phyloP scores from a whole-genome alignment of 2,888 invertebrate genomes.

The Epiperipatus broadwayi region DNA sequence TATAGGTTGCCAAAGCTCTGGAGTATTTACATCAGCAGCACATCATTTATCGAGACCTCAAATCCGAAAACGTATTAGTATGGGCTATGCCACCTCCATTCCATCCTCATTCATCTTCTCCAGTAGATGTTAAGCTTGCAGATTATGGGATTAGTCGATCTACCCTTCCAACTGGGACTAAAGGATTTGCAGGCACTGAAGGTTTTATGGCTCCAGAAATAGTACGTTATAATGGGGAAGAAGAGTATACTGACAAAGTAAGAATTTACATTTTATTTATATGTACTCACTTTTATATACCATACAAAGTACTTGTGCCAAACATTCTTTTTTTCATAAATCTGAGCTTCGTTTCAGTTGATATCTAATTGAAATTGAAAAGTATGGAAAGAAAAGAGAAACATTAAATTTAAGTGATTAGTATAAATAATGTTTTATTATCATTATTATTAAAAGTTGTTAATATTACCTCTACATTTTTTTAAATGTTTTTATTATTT shows the following conservation, averaged over 20 bases:
- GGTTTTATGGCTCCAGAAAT: slow-evolving; percentile 99
- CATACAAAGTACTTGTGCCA: too few species aligned
- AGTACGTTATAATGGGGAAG: slow-evolving; percentile 91
- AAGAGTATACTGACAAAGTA: slow-evolving; percentile 92
- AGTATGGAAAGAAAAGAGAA: too few species aligned
- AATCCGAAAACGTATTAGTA: slow-evolving; percentile 94
- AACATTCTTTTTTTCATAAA: too few species aligned
- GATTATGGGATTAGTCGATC: slow-evolving; percentile 87
- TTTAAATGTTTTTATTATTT: too few species aligned
- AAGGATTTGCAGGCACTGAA: slow-evolving; percentile 95
- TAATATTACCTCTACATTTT: too few species aligned
- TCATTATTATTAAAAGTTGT: too few species aligned
- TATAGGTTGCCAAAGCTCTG: slow-evolving; percentile 63
- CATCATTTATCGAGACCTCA: slow-evolving; percentile 78
- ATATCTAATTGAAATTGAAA: too few species aligned
- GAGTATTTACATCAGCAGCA: slow-evolving; percentile 82
- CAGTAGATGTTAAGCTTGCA: slow-evolving; percentile 73
- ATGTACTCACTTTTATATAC: not conserved
- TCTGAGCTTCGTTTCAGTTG: too few species aligned
- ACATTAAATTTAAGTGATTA: not conserved
- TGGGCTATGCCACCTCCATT: slow-evolving; percentile 79
- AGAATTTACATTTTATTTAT: slow-evolving; percentile 5
- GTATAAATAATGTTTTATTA: too few species aligned
- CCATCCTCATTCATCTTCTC: slow-evolving; percentile 27
- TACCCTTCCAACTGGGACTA: slow-evolving; percentile 71